phyloP scores from a whole-genome alignment of 2,797 vertebrate genomes.

The Eulemur coronatus region DNA sequence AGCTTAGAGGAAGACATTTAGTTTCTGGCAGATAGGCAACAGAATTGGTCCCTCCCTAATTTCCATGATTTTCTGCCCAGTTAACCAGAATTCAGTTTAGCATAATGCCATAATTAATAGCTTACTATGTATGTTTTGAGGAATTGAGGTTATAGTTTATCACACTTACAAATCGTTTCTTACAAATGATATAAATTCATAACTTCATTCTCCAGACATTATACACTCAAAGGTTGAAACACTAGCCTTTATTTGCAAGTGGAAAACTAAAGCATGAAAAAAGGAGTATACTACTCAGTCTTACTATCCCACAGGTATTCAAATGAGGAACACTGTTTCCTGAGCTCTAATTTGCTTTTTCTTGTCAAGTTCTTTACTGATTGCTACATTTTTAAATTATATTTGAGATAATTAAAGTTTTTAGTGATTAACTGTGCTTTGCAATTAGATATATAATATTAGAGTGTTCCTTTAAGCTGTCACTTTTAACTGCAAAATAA shows the following conservation, averaged over 20 bases:
- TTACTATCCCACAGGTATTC: neutral
- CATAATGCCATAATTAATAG: conserved; percentile 25
- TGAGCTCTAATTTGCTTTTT: conserved; percentile 20
- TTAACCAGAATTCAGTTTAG: conserved; percentile 48
- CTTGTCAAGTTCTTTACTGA: conserved; percentile 44
- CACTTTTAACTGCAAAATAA: conserved; percentile 39
- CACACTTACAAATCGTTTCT: conserved; percentile 4
- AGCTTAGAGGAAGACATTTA: neutral
- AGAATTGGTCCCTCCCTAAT: neutral
- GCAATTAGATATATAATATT: conserved; percentile 39
- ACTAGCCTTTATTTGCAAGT: neutral
- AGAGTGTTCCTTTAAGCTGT: conserved; percentile 48
- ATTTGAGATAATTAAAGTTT: conserved; percentile 45
- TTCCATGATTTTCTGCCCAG: conserved; percentile 43
- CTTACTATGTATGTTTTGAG: conserved; percentile 31
- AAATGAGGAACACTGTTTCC: neutral
- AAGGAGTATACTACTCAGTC: neutral
- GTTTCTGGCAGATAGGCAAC: neutral
- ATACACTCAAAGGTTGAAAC: neutral
- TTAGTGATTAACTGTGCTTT: conserved; percentile 27
- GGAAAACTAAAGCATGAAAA: neutral
- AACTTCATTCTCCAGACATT: conserved; percentile 4
- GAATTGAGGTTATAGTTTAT: conserved; percentile 31
- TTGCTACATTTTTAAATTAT: conserved; percentile 40
- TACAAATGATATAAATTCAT: conserved; percentile 21